Conservation (phyloP, 30 jellyfish, hydroid and myxozoan genomes). For the Chrysaora quinquecirrha region DNA sequence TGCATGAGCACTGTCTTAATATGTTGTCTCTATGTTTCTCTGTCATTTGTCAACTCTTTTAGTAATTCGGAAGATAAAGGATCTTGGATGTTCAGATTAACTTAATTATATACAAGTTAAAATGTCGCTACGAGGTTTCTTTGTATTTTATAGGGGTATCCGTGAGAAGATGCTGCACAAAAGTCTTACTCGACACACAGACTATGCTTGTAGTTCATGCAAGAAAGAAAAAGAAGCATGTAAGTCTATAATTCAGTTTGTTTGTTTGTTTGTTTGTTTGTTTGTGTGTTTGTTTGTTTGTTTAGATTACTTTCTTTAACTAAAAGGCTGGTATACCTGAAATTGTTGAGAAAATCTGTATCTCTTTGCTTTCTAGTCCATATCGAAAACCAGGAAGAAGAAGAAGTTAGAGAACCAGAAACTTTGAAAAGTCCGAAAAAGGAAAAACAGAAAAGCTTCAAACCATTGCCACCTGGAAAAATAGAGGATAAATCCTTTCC, state of each 20-base stretch:
- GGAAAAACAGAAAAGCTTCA: slow-evolving; percentile 44
- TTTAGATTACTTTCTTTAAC: neutral
- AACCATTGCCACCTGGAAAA: slow-evolving; percentile 31
- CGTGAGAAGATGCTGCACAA: slow-evolving; percentile 93
- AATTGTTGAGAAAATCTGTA: neutral
- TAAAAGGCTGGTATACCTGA: too few relatives aligned
- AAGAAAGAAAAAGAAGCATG: slow-evolving; percentile 74
- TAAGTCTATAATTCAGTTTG: slow-evolving; percentile 48
- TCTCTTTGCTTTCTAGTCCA: slow-evolving; percentile 48
- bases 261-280: neutral
- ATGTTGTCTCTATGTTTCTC: too few relatives aligned
- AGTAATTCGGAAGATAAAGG: too few relatives aligned
- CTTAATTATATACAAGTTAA: too few relatives aligned
- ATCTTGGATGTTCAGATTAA: too few relatives aligned
- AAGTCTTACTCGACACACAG: slow-evolving; percentile 83
- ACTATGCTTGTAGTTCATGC: slow-evolving; percentile 86
- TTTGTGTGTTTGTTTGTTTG: too few relatives aligned
- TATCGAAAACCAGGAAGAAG: slow-evolving; percentile 73
- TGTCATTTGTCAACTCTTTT: too few relatives aligned
- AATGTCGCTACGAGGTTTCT: too few relatives aligned
- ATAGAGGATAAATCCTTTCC: slow-evolving; percentile 82
- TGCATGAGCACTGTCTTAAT: too few relatives aligned
- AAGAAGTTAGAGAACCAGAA: slow-evolving; percentile 68
- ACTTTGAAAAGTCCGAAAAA: slow-evolving; percentile 65
- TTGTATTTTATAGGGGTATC: slow-evolving; percentile 89